Base-by-base conservation (phyloP, 2,888 invertebrate genomes). In the Ormyrus labotus region DNA sequence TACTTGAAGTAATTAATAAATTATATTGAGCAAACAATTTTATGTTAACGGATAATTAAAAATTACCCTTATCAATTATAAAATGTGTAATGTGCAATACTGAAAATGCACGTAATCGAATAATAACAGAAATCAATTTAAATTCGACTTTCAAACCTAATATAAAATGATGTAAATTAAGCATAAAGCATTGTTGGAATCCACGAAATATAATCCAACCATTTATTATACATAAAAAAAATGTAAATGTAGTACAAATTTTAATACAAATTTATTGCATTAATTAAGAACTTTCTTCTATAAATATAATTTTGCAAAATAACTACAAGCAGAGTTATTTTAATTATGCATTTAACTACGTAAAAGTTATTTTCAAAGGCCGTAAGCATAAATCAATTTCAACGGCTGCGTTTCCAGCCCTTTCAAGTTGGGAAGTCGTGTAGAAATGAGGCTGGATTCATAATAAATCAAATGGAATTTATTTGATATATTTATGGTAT, bases 381-480 rank as follows among this genome's bases (percentile, higher is more conserved):
- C 69, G 53, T 53, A 47, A 77, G 72, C 81, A 81, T 81, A 77
- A 81, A 81, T 81, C 81, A 81, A 77, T 73, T 81, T 77, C 73
- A 81, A 81, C 68, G 77, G 69, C 73, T 73, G 68, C 65, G 57
- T 77, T 73, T 73, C 53, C 61, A 53, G 68, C 63, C 73, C 73
- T 81, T 77, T 72, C 61, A 69, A 77, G 81, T 72, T 53, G 63
- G 64, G 58, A 77, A 81, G 73, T 81, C 71, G 60, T 69, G 77
- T 69, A 73, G 64, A 81, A 77, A 81, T 69, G 77, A 77, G 77
- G 74, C 72, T 70, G 69, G 64, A 81, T 81, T 81, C 69, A 64
- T 71, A 61, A 81, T 81, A 81, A 81, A 81, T 81, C 78, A 81
- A 65, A 70, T 64, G 50, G 63, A 34, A 45, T 55, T 78, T 61